These are phyloP conservation scores for Miltochrista miniata DNA, from an alignment of 2,888 invertebrate genomes.

Conservation along the genomic window DNA sequence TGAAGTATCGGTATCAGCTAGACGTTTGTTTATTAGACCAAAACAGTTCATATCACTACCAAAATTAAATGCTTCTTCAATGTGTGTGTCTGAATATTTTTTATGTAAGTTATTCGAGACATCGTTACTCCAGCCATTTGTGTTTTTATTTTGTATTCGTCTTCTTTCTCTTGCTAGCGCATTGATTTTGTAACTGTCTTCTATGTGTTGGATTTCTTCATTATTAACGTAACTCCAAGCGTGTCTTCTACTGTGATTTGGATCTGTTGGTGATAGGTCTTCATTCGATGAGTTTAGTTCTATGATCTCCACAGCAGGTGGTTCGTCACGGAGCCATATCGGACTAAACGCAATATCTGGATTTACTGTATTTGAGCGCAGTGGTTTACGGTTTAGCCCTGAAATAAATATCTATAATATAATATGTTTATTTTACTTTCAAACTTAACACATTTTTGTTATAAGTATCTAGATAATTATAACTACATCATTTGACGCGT, in stretches of 20 bases:
- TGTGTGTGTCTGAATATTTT: conserved; percentile 11
- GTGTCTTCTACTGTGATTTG: conserved; percentile 31
- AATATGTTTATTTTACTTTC: no score
- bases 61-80: conserved; percentile 18
- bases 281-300: conserved; percentile 56
- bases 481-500: no score
- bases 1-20: conserved; percentile 49
- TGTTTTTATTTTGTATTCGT: conserved; percentile 27
- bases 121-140: conserved; percentile 3
- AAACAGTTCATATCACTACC: conserved; percentile 54
- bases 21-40: conserved; percentile 53
- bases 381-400: conserved; percentile 38
- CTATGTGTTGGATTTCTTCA: conserved; percentile 25
- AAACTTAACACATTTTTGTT: no score
- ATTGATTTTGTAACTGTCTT: conserved; percentile 44
- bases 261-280: conserved; percentile 34
- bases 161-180: conserved; percentile 48
- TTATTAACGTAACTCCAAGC: conserved; percentile 45
- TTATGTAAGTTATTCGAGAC: conserved; percentile 9
- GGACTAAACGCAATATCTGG: conserved; percentile 46
- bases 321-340: conserved; percentile 46
- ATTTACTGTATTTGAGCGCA: conserved; percentile 30
- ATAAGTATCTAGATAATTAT: no score
- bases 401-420: conserved; percentile 20
- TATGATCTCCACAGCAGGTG: conserved; percentile 54